These are phyloP conservation scores for Drosophila acutilabella DNA, from an alignment of 2,888 invertebrate species.

Conservation along the genomic window DNA sequence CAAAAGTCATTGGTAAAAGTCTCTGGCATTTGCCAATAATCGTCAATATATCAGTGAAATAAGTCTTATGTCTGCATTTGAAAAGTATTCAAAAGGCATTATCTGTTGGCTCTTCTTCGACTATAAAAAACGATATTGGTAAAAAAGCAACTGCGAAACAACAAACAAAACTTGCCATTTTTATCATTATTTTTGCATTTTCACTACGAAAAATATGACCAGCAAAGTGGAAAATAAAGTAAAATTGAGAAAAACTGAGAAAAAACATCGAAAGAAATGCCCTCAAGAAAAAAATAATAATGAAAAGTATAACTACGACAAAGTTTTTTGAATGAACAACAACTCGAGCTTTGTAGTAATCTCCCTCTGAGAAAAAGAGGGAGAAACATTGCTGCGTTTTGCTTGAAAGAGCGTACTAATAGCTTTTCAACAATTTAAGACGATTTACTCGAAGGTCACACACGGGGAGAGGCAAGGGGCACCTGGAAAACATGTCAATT, in stretches of 20 bases:
- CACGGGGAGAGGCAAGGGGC: neutral
- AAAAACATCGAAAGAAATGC: neutral
- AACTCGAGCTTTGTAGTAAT: constrained; percentile 24
- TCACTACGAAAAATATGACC: constrained; percentile 23
- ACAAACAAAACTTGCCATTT: constrained; percentile 33
- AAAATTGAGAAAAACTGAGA: constrained; percentile 19
- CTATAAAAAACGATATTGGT: neutral
- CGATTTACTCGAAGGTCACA: constrained; percentile 27
- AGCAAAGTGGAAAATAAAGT: constrained; percentile 49
- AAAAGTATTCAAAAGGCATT: constrained; percentile 41
- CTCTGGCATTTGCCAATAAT: constrained; percentile 70
- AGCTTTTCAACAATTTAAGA: constrained; percentile 24
- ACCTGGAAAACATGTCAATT: constrained; percentile 37
- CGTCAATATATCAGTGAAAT: constrained; percentile 74
- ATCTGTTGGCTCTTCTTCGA: constrained; percentile 22
- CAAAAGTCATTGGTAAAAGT: constrained; percentile 32
- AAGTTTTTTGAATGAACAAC: constrained; percentile 26
- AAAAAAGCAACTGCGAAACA: constrained; percentile 2
- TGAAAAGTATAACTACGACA: constrained; percentile 21
- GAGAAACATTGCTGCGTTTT: constrained; percentile 4
- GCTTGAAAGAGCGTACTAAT: constrained; percentile 24
- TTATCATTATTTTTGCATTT: constrained; percentile 60
- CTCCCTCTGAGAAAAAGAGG: neutral
- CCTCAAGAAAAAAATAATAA: constrained; percentile 4
- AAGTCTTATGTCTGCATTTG: constrained; percentile 56